Evolutionary conservation across 35 echinoderm and acorn worm genomes (phyloP), one percentile per base, ranked within the genome.

Genomic region (Heliocidaris erythrogramma): DNA sequence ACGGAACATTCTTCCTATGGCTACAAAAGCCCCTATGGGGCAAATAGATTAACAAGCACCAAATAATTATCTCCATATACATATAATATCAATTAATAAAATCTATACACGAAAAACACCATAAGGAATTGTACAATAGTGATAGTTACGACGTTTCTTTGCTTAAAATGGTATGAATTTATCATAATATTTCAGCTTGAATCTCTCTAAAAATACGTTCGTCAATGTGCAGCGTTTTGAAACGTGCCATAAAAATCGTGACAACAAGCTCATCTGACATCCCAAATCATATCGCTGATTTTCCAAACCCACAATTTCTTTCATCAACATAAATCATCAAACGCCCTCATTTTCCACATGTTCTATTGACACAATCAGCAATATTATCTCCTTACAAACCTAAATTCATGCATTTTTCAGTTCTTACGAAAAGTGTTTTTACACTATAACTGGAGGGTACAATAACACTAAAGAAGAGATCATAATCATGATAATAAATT

Each of bases 31-130:
- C 91, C 91, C 48, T 92, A 92, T 50, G 49, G 91, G 91, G 50
- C n/a, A 59, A 32, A 92, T 92, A 92, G 48, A 50, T 59, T 50
- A 52, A 92, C 91, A 92, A 92, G 91, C 91, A 92, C 91, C 91
- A 92, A 92, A 92, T 92, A 92, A 52, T 92, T 59, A n/a, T 92
- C 91, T 92, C 50, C 29, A 92, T 92, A 92, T 92, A 92, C 91
- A 52, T 92, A 91, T 91, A 91, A 91, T 91, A 92, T 92, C 47
- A 52, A 92, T 52, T 92, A 59, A 92, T 92, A 52, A 92, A 92
- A 92, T 92, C 48, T 92, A 92, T 92, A 92, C 91, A 92, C 91
- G 27, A 92, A 59, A 32, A 92, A 92, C 91, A 92, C 47, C 31
- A 89, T 89, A 48, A 92, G 49, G 48, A 92, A 92, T 92, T 89